Conservation (phyloP, 2,888 invertebrate genomes). For the Anorthoa munda region DNA sequence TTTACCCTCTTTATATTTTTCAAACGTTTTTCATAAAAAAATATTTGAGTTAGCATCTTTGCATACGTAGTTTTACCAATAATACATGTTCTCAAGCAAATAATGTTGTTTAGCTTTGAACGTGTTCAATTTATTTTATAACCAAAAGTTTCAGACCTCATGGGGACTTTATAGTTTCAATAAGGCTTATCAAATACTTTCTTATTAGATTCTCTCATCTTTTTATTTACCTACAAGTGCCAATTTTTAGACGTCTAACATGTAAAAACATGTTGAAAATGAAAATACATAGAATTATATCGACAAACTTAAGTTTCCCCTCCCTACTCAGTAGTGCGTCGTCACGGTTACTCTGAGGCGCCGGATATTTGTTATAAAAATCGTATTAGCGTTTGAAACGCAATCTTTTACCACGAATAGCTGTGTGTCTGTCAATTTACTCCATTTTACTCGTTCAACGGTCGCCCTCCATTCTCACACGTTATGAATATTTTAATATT, state of each 20-base stretch:
- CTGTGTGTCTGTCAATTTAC: constrained; percentile 64
- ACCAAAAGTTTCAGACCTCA: no score
- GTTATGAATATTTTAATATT: constrained; percentile 65
- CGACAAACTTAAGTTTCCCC: constrained; percentile 45
- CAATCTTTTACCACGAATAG: constrained; percentile 71
- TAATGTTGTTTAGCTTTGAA: neutral
- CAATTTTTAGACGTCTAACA: neutral
- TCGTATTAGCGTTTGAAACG: constrained; percentile 74
- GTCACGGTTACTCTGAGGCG: constrained; percentile 70
- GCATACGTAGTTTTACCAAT: neutral
- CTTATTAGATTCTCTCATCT: no score
- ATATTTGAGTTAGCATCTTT: neutral
- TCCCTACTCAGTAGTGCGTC: constrained; percentile 65
- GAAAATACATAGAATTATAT: constrained; percentile 18
- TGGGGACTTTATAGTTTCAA: no score
- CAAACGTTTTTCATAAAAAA: neutral
- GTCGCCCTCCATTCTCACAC: constrained; percentile 41
- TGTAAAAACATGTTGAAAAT: no score
- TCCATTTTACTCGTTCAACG: constrained; percentile 44
- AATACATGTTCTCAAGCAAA: neutral
- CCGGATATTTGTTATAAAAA: constrained; percentile 78
- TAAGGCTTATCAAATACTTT: no score
- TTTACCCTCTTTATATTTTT: neutral
- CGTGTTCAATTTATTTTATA: neutral
- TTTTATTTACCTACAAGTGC: constrained; percentile 1